Base-by-base conservation (phyloP, 2,888 invertebrate species). In the Drosophila phalerata region DNA sequence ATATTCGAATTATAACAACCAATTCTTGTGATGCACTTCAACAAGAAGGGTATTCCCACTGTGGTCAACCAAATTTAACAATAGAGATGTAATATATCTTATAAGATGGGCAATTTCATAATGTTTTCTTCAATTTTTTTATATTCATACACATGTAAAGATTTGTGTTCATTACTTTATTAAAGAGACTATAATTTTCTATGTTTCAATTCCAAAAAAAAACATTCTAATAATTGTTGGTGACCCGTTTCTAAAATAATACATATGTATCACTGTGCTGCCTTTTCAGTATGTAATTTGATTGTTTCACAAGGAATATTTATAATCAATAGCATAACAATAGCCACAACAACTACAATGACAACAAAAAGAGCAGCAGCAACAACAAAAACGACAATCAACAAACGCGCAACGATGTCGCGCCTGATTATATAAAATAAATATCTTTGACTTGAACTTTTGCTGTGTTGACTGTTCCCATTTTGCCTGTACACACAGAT, bases 391-490 rank as follows among this genome's bases (percentile, higher is more conserved):
- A 30, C 32, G 61, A 79, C 80, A 80, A 81, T 70, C 56, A 62
- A 68, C 65, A 85, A 81, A 66, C 70, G 58, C 56, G 40, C 74
- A 63, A 58, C 85, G 88, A 65, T 87, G 79, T 77, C 77, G 77
- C 77, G 81, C 67, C 77, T 77, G 77, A 77, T 77, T 77, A 77
- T 77, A 77, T 77, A 77, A 77, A 77, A 81, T 81, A 77, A 77
- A 77, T 79, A 79, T 79, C 79, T 79, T 79, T 79, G 79, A 81
- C 79, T 79, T 82, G 79, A 79, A 79, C 79, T 79, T 79, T 82
- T 79, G 77, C 77, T 80, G 77, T 83, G 81, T 86, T 83, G 85
- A 85, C 87, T 84, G 84, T 80, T 84, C 87, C 85, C 87, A 77
- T 88, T 88, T 88, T 71, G 84, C 84, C 77, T 69, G 69, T n/a